Conservation (phyloP, 2,113 vertebrate species). For the Guaruba guarouba region DNA sequence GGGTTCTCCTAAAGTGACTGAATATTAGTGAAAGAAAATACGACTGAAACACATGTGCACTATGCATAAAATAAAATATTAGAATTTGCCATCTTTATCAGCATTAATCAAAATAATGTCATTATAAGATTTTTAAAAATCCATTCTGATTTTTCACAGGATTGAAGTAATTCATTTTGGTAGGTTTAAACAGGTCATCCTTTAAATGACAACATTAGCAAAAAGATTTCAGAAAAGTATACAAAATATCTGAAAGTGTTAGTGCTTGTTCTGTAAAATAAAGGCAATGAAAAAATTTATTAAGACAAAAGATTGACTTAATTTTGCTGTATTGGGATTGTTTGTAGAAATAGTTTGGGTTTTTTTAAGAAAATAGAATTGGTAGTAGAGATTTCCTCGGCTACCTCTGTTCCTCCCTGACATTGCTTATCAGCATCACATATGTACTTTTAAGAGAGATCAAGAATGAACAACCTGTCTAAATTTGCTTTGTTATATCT, state of each 20-base stretch:
- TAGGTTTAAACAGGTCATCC: conserved; percentile 46
- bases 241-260: background rate
- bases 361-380: background rate
- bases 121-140: background rate
- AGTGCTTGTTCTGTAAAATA: background rate
- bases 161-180: conserved; percentile 19
- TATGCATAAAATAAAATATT: background rate
- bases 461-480: background rate
- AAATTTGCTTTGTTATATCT: background rate
- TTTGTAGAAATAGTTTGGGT: background rate
- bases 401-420: background rate
- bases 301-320: background rate
- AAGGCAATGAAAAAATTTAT: background rate
- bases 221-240: background rate
- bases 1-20: background rate
- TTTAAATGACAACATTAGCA: conserved; percentile 4
- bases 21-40: background rate
- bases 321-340: background rate
- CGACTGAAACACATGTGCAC: background rate
- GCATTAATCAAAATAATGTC: background rate
- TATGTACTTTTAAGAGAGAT: background rate
- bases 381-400: background rate
- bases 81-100: background rate
- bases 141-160: background rate
- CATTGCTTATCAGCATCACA: background rate